Evolutionary conservation across 2,797 vertebrate genomes (phyloP).

Genomic region (Okamejei kenojei): DNA sequence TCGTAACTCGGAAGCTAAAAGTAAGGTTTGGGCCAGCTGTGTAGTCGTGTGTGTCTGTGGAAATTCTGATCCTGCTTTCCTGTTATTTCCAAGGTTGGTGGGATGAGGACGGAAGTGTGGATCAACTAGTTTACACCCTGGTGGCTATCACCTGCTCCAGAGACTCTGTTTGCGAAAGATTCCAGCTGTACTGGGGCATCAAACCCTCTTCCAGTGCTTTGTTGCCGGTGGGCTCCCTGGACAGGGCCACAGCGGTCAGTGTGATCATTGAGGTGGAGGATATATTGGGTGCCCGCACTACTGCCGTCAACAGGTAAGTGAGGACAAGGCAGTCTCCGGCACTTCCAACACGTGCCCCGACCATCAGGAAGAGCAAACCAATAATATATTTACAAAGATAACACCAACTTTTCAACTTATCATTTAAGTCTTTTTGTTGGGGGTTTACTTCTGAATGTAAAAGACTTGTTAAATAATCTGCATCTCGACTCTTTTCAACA

Average conservation of each 20-base stretch:
- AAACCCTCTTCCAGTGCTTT: slow-evolving; percentile 53
- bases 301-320: slow-evolving; percentile 59
- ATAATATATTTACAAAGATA: too few species aligned
- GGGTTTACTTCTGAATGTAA: too few species aligned
- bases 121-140: slow-evolving; percentile 65
- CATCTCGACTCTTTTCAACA: not conserved
- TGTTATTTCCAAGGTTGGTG: slow-evolving; percentile 56
- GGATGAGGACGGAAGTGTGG: slow-evolving; percentile 47
- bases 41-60: not conserved
- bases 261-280: slow-evolving; percentile 60
- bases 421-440: not conserved
- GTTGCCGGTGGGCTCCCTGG: slow-evolving; percentile 53
- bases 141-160: slow-evolving; percentile 54
- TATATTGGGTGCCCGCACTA: slow-evolving; percentile 53
- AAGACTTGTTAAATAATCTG: too few species aligned
- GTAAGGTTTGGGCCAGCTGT: not conserved
- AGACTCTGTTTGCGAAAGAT: slow-evolving; percentile 47
- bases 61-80: not conserved
- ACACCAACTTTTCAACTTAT: not conserved
- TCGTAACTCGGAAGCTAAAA: not conserved
- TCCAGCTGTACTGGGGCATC: slow-evolving; percentile 66
- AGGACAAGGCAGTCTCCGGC: not conserved
- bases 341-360: not conserved
- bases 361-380: not conserved
- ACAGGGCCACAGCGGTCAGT: slow-evolving; percentile 48